A percentile compares a stretch with the other conserved stretches of the same genome.
These are phyloP conservation scores for Biston stratarius DNA, from an alignment of 2,888 invertebrate genomes.

Conservation along the genomic window DNA sequence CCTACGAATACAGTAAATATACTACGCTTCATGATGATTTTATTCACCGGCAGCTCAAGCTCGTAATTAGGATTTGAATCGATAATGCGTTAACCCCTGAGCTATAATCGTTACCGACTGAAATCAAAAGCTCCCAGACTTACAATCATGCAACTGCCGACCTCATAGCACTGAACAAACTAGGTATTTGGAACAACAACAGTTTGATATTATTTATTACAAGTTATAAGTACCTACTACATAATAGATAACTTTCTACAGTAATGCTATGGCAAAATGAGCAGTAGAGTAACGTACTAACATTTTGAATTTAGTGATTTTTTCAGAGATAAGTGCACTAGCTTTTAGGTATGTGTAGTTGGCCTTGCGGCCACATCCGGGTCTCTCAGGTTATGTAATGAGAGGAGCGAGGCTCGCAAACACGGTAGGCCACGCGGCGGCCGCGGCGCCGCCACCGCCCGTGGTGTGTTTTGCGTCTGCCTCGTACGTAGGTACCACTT, in stretches of 20 bases:
- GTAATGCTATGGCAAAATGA: neutral
- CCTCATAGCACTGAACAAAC: neutral
- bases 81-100: no score
- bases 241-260: neutral
- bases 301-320: neutral
- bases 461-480: constrained; percentile 7
- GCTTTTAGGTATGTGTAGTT: constrained; percentile 56
- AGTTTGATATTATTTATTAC: neutral
- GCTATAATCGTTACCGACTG: no score
- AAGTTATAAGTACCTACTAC: neutral
- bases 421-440: constrained; percentile 37
- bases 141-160: no score
- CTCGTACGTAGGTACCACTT: constrained; percentile 16
- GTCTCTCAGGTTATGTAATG: constrained; percentile 67
- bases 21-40: no score
- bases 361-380: constrained; percentile 79
- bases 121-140: no score
- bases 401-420: constrained; percentile 56
- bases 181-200: neutral
- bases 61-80: no score
- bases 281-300: neutral
- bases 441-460: constrained; percentile 31
- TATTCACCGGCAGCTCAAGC: no score
- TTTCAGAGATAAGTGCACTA: constrained; percentile 49
- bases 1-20: no score